Percentiles rank a stretch among this genome's conserved stretches.
These are phyloP conservation scores for Palaemon carinicauda DNA, from an alignment of 1,140 invertebrate genomes.

Conservation along the genomic window DNA sequence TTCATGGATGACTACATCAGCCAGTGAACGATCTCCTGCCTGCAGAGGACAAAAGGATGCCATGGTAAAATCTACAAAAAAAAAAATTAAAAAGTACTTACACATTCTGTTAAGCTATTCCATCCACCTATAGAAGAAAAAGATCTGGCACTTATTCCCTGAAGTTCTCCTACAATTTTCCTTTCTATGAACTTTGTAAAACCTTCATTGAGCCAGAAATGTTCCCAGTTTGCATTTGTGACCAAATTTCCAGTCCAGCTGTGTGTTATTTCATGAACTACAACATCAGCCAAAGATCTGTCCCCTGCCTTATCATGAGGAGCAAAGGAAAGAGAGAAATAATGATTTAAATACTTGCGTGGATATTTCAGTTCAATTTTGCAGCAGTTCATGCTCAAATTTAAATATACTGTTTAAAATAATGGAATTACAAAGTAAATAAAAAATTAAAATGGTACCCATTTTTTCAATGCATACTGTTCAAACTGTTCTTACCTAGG, in stretches of 20 bases:
- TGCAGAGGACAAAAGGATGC: constrained; percentile 60
- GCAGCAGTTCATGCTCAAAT: too few species aligned
- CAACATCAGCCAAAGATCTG: constrained; percentile 85
- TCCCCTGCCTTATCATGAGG: constrained; percentile 76
- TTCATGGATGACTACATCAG: constrained; percentile 91
- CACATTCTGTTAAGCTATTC: constrained; percentile 75
- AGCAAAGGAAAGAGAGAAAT: not conserved
- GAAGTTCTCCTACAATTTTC: constrained; percentile 77
- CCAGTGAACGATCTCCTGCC: constrained; percentile 90
- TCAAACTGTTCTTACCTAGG: too few species aligned
- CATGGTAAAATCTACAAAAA: constrained; percentile 30
- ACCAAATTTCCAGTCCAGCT: constrained; percentile 98
- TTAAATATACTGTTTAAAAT: too few species aligned
- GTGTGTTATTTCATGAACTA: constrained; percentile 95
- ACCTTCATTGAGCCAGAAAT: constrained; percentile 98
- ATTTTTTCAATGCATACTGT: too few species aligned
- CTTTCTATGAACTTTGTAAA: constrained; percentile 92
- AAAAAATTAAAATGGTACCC: too few species aligned
- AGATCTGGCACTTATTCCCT: constrained; percentile 69
- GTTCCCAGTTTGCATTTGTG: constrained; percentile 90
- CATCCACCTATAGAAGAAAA: constrained; percentile 81
- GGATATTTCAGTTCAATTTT: too few species aligned
- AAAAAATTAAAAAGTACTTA: constrained; percentile 66
- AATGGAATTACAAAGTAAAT: too few species aligned
- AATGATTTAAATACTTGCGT: not conserved